Base-by-base conservation (phyloP, 2,888 invertebrate species). In the Odontothrips loti region DNA sequence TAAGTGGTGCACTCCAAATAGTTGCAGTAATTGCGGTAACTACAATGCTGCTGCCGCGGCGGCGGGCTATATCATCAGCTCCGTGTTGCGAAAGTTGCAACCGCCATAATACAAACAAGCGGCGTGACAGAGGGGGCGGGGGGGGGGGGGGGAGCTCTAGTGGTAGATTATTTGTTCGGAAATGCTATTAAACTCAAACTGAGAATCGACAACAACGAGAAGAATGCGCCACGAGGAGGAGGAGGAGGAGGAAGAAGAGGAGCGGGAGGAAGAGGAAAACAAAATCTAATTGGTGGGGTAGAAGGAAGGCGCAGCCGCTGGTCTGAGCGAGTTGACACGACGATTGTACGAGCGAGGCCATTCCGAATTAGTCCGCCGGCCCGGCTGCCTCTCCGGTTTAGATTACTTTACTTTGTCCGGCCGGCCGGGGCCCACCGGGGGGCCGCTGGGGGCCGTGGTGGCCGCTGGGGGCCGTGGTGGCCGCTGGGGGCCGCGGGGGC, bases 211-310 rank as follows among this genome's bases (percentile, higher is more conserved):
- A 20, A 20, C 51, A 51, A 10, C 51, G 58, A 58, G 20, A 20
- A 58, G 58, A 17, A 58, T 20, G 20, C 58, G 6, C 58, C 12
- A 11, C 17, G 58, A 68, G 9, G 68, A 9, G 23, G 6, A 9
- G 23, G 68, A 9, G 68, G 58, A 17, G 11, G 68, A 27, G 2
- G 23, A 11, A 27, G 23, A 23, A 10, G 10, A 6, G 10, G 10
- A 23, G 27, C 9, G 27, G 2, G 23, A 10, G 2, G 23, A 10
- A n/a, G 12, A 27, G 9, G 23, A 27, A 75, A 75, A 75, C 27
- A 75, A 75, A 75, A 75, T 75, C 68, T 75, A 75, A 75, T 75
- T 75, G 68, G 58, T 20, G 58, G 17, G 58, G 15, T 11, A 15
- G 58, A 15, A 20, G 58, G 58, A 6, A 6, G 34, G 6, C 34